Conservation (phyloP, 2,888 invertebrate species). For the Epistrophella euchroma region DNA sequence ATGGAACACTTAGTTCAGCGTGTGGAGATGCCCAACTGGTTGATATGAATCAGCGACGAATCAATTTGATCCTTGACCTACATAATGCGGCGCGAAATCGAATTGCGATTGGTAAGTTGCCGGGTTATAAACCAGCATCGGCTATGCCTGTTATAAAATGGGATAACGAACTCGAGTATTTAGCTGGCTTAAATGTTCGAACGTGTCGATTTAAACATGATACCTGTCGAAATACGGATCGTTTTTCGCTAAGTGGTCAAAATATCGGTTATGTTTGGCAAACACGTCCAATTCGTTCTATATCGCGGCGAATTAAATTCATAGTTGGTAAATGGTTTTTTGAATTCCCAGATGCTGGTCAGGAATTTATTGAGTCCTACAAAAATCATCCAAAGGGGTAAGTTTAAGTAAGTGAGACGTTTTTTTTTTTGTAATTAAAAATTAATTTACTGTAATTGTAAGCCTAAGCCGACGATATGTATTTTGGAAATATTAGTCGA, state of each 20-base stretch:
- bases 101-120: slow-evolving; percentile 80
- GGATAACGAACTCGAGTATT: slow-evolving; percentile 81
- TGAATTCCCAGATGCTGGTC: slow-evolving; percentile 81
- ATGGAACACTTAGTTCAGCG: slow-evolving; percentile 77
- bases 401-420: slow-evolving; percentile 41
- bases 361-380: slow-evolving; percentile 80
- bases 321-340: slow-evolving; percentile 81
- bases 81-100: slow-evolving; percentile 81
- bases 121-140: slow-evolving; percentile 79
- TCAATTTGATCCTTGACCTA: slow-evolving; percentile 81
- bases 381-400: slow-evolving; percentile 80
- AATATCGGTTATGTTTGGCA: slow-evolving; percentile 82
- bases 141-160: slow-evolving; percentile 81
- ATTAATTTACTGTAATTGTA: too few relatives aligned
- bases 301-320: slow-evolving; percentile 81
- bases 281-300: slow-evolving; percentile 81
- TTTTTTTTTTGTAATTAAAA: too few relatives aligned
- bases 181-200: slow-evolving; percentile 81
- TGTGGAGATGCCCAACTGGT: slow-evolving; percentile 80
- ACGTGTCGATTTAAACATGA: slow-evolving; percentile 81
- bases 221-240: slow-evolving; percentile 81
- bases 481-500: too few relatives aligned
- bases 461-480: too few relatives aligned
- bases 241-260: slow-evolving; percentile 80
- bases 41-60: slow-evolving; percentile 80